Conservation (phyloP, 2,113 vertebrate species). For the Colinus virginianus region DNA sequence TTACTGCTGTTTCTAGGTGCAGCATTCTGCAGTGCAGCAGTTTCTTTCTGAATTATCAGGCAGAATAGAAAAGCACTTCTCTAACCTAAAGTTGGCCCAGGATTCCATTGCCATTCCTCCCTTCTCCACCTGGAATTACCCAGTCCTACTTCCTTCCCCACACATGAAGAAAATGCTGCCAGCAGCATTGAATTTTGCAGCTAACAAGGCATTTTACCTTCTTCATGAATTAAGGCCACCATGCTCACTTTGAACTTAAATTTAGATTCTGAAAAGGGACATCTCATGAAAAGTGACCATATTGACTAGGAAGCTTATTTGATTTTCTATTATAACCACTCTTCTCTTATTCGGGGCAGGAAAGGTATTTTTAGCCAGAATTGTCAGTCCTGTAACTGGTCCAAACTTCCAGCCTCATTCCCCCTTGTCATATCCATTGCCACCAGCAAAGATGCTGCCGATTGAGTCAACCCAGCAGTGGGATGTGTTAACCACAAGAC, state of each 20-base stretch:
- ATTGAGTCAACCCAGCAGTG: neutral
- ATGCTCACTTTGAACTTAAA: neutral
- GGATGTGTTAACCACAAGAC: neutral
- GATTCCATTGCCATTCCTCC: neutral
- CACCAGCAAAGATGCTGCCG: neutral
- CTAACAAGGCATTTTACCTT: neutral
- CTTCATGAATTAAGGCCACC: neutral
- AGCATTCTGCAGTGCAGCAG: neutral
- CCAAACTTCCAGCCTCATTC: neutral
- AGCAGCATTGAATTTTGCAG: neutral
- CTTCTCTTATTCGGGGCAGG: neutral
- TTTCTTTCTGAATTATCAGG: neutral
- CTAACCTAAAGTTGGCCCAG: accelerated
- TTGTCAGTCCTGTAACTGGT: neutral
- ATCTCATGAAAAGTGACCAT: neutral
- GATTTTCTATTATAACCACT: neutral
- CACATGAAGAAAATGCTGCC: neutral
- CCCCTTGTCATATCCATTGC: accelerated
- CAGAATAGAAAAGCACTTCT: neutral
- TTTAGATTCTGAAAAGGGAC: neutral
- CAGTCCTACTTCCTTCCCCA: neutral
- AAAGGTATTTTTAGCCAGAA: conserved; percentile 16
- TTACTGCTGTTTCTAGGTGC: neutral
- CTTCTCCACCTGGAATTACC: neutral
- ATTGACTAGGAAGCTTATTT: neutral